Percentiles rank a stretch among this genome's conserved stretches.
Conservation (phyloP, 2,888 invertebrate species). For the Agonopterix alstromeriana region DNA sequence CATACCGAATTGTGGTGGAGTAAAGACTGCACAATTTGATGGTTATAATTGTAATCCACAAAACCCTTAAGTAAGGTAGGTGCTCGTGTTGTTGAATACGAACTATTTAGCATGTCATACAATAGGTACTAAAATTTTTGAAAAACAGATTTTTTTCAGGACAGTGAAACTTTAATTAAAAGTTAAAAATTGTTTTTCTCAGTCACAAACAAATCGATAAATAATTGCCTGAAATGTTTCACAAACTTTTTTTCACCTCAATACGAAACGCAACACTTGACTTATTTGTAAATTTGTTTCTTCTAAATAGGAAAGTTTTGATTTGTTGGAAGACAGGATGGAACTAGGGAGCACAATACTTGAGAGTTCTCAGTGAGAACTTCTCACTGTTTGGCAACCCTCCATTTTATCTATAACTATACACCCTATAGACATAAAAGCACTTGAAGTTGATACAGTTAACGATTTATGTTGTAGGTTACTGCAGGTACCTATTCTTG, state of each 20-base stretch:
- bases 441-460: neutral
- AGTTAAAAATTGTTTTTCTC: too few relatives aligned
- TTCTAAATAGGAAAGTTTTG: constrained; percentile 31
- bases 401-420: constrained; percentile 32
- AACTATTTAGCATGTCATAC: too few relatives aligned
- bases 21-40: too few relatives aligned
- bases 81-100: too few relatives aligned
- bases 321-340: constrained; percentile 34
- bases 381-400: constrained; percentile 28
- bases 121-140: too few relatives aligned
- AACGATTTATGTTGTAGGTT: neutral
- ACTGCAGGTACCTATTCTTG: neutral
- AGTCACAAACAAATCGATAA: too few relatives aligned
- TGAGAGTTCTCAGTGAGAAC: constrained; percentile 21
- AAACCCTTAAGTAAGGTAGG: too few relatives aligned
- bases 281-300: neutral
- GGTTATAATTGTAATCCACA: too few relatives aligned
- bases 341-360: constrained; percentile 32
- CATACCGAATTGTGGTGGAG: too few relatives aligned
- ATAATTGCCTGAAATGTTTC: too few relatives aligned
- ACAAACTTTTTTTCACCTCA: neutral
- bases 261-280: neutral
- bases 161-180: too few relatives aligned
- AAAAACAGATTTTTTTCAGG: too few relatives aligned
- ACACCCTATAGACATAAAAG: constrained; percentile 2